phyloP scores from a whole-genome alignment of 2,888 invertebrate species.

The Drosophila mulleri region DNA sequence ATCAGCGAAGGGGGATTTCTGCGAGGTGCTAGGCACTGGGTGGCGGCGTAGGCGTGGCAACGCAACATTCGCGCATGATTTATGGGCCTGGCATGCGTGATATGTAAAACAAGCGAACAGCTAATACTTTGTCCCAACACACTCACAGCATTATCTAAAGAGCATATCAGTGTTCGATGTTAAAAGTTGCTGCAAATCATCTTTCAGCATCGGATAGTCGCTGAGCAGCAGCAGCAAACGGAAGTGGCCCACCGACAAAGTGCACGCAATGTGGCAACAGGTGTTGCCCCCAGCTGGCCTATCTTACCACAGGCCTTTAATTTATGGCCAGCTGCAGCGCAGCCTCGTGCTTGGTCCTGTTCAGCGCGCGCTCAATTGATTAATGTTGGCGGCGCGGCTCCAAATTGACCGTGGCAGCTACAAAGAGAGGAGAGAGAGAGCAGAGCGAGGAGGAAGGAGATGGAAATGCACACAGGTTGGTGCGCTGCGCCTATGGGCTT shows the following conservation, averaged over 20 bases:
- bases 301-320: slow-evolving; percentile 35
- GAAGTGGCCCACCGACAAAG: slow-evolving; percentile 47
- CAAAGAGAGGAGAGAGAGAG: not conserved
- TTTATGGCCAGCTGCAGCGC: slow-evolving; percentile 47
- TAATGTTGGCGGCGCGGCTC: slow-evolving; percentile 60
- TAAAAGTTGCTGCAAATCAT: slow-evolving; percentile 63
- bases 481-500: slow-evolving; percentile 6
- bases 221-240: slow-evolving; percentile 22
- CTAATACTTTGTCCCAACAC: slow-evolving; percentile 10
- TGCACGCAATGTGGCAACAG: slow-evolving; percentile 63
- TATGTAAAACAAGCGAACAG: slow-evolving; percentile 39
- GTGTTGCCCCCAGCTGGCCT: slow-evolving; percentile 43
- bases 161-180: slow-evolving; percentile 68
- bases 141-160: slow-evolving; percentile 60
- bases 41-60: slow-evolving; percentile 8
- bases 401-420: slow-evolving; percentile 30
- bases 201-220: slow-evolving; percentile 29
- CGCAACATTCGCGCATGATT: slow-evolving; percentile 57
- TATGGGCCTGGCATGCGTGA: slow-evolving; percentile 47
- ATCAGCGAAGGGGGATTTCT: slow-evolving; percentile 35
- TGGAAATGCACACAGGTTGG: not conserved
- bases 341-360: slow-evolving; percentile 36
- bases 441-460: not conserved
- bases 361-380: slow-evolving; percentile 62
- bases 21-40: not conserved